phyloP scores from a whole-genome alignment of 2,797 vertebrate genomes.

The Neopelma chrysocephalum region DNA sequence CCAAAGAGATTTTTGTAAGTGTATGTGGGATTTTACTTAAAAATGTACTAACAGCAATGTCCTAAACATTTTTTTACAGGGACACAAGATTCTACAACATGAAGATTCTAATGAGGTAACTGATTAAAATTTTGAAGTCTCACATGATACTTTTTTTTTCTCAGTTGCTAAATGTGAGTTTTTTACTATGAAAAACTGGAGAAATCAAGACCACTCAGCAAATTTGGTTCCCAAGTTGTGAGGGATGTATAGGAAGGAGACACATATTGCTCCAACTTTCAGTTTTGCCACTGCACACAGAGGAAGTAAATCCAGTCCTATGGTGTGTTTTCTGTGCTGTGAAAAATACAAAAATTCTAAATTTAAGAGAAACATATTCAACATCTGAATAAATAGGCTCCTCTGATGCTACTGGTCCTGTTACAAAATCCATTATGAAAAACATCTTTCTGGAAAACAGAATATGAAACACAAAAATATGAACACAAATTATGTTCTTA shows the following conservation, averaged over 20 bases:
- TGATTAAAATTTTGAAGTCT: not conserved
- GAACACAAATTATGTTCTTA: not conserved
- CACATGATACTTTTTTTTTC: not conserved
- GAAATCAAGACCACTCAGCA: not conserved
- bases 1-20: not conserved
- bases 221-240: not conserved
- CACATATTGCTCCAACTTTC: accelerated
- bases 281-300: not conserved
- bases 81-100: not conserved
- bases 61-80: not conserved
- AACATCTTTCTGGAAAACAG: not conserved
- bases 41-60: not conserved
- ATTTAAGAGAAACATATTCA: not conserved
- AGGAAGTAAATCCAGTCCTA: not conserved
- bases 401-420: not conserved
- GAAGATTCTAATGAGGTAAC: not conserved
- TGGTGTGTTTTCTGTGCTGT: not conserved
- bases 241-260: not conserved
- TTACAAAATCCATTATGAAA: not conserved
- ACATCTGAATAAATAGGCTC: not conserved
- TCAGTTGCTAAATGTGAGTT: not conserved
- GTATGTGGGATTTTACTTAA: not conserved
- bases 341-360: not conserved
- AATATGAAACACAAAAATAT: too few relatives aligned
- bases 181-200: not conserved